These are phyloP conservation scores for Phalloptychus januarius DNA, from an alignment of 2,797 vertebrate species.

Conservation along the genomic window DNA sequence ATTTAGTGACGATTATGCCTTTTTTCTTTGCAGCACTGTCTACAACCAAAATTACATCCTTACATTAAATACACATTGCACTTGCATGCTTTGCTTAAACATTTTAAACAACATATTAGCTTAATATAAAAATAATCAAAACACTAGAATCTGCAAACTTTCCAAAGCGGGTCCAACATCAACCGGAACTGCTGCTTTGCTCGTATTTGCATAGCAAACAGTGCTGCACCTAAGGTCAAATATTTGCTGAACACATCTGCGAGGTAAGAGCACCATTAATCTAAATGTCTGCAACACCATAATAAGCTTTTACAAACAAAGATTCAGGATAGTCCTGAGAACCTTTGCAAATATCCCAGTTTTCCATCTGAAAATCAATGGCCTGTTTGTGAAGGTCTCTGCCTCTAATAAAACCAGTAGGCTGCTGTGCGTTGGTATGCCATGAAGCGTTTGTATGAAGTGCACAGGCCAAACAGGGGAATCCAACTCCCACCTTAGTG, in stretches of 20 bases:
- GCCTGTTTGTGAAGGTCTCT: conserved; percentile 4
- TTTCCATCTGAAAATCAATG: conserved; percentile 4
- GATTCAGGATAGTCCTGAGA: neutral
- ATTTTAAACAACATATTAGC: neutral
- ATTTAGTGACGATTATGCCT: neutral
- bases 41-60: neutral
- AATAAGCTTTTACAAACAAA: neutral
- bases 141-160: conserved; percentile 6
- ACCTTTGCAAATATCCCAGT: neutral
- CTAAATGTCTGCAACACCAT: conserved; percentile 3
- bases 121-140: neutral
- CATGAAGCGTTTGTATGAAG: conserved; percentile 50
- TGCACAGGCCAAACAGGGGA: conserved; percentile 65
- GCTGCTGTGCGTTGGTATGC: conserved; percentile 32
- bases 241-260: conserved; percentile 72
- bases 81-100: neutral
- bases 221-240: conserved; percentile 77
- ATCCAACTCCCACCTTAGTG: conserved; percentile 74
- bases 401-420: conserved; percentile 18
- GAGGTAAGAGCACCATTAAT: conserved; percentile 28
- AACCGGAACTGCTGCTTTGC: conserved; percentile 69
- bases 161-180: conserved; percentile 45
- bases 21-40: neutral
- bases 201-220: conserved; percentile 72
- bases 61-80: neutral